Evolutionary conservation across 2,888 invertebrate genomes (phyloP), one percentile per base, ranked within the genome.

Genomic region (Megalurothrips usitatus): DNA sequence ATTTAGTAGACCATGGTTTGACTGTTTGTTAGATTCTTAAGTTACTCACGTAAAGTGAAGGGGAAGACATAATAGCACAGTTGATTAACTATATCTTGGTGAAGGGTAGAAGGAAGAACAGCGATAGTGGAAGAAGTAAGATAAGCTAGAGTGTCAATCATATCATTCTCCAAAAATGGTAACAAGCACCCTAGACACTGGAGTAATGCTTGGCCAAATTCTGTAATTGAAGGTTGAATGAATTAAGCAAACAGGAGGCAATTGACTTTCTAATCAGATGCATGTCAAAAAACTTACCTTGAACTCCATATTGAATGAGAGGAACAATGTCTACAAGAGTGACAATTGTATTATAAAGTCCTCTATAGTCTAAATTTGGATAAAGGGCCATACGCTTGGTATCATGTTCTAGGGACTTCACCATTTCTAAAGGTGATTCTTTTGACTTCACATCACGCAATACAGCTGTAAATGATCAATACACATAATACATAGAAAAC

Each of bases 281-380:
- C 26, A 47, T 26, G 81, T 43, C 79, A 68, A 48, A 63, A 47
- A 48, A 82, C 86, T 85, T 87, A 96, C 96, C 92, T 86, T 94
- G 93, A 83, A 95, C 91, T 80, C 97, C 97, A 86, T 94, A 93
- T 87, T 96, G 96, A 84, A 99, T 92, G 82, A 94, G 91, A 19
- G 97, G 95, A 43, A 97, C 95, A n/a, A 97, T 94, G 87, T 99
- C 98, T 80, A 98, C 94, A 83, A 97, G 90, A 85, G 94, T 94
- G 34, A 94, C 89, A 81, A 99, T 91, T 28, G 97, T 96, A 87
- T 96, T 95, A 87, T 96, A 98, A 79, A 99, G 90, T 80, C 97
- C 97, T 87, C 96, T 96, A 88, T 99, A 99, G 89, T 99, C 98
- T 84, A 99, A 90, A 88, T 95, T 98, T 12, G 99, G 99, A 88